Percentiles rank a stretch among this genome's conserved stretches.
These are phyloP conservation scores for Pagrus major DNA, from an alignment of 2,113 vertebrate genomes.

Conservation along the genomic window DNA sequence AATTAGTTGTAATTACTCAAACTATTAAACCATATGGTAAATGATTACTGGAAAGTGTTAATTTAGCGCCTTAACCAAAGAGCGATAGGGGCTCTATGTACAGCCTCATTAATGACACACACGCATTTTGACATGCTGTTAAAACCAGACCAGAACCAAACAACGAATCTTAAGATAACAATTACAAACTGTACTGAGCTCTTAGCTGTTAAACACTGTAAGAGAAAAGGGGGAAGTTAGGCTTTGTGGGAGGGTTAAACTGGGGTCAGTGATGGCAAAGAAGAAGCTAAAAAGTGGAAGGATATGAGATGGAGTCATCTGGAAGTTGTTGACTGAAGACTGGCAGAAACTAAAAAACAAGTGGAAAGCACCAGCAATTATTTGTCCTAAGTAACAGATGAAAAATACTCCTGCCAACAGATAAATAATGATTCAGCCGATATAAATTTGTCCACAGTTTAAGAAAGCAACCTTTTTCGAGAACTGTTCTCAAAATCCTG, in stretches of 20 bases:
- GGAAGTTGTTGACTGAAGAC: slow-evolving; percentile 68
- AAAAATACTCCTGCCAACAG: neutral
- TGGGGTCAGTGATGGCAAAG: slow-evolving; percentile 55
- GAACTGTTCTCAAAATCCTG: neutral
- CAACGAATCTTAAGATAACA: neutral
- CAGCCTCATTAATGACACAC: too few relatives aligned
- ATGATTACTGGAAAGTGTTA: neutral
- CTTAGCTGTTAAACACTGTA: neutral
- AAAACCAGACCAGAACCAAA: neutral
- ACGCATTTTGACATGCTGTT: neutral
- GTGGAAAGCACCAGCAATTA: slow-evolving; percentile 2
- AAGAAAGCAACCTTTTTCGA: neutral
- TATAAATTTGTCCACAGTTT: neutral
- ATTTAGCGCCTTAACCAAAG: neutral
- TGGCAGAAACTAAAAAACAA: slow-evolving; percentile 55
- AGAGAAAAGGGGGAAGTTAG: slow-evolving; percentile 50
- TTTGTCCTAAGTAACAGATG: neutral
- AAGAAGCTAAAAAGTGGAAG: slow-evolving; percentile 78
- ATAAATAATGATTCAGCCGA: neutral
- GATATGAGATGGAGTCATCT: slow-evolving; percentile 62
- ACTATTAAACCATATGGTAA: neutral
- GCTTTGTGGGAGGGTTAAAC: slow-evolving; percentile 49
- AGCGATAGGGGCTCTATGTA: too few relatives aligned
- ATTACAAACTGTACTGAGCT: neutral
- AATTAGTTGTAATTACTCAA: neutral